Conservation (phyloP, 1,140 invertebrate species). For the Bursaphelenchus mucronatus region DNA sequence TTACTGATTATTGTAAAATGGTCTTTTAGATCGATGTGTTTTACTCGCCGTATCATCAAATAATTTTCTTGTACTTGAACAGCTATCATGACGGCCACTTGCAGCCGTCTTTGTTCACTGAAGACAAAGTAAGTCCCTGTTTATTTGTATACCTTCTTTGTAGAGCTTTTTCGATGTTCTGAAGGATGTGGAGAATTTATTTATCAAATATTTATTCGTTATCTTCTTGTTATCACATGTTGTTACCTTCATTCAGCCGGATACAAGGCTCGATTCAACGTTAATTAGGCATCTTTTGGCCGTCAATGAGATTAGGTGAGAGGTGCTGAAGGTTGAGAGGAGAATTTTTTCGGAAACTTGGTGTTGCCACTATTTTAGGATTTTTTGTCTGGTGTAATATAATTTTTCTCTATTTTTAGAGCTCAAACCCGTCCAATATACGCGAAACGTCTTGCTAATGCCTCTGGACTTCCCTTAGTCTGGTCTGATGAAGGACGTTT, state of each 20-base stretch:
- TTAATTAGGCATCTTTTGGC: constrained; percentile 12
- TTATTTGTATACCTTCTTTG: not conserved
- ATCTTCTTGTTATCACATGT: constrained; percentile 10
- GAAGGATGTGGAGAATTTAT: not conserved
- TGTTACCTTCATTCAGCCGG: constrained; percentile 10
- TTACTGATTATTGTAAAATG: too few species aligned
- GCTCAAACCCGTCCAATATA: not conserved
- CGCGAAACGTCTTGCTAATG: not conserved
- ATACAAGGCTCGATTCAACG: constrained; percentile 11
- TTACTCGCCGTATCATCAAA: constrained; percentile 17
- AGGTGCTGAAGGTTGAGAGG: not conserved
- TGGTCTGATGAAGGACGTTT: constrained; percentile 15
- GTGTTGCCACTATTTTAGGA: too few species aligned
- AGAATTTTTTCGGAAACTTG: not conserved
- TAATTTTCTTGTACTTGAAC: constrained; percentile 17
- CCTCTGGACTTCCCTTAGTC: not conserved
- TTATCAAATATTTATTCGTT: constrained; percentile 11
- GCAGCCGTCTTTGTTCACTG: constrained; percentile 3
- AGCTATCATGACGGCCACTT: constrained; percentile 11
- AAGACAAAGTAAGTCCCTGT: constrained; percentile 3
- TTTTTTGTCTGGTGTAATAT: not conserved
- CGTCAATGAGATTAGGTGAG: constrained; percentile 15
- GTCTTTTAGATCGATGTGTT: constrained; percentile 10
- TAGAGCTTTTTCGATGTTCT: constrained; percentile 20
- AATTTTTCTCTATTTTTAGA: constrained; percentile 4